These are phyloP conservation scores for Hyles vespertilio DNA, from an alignment of 1,140 invertebrate genomes.

Conservation along the genomic window DNA sequence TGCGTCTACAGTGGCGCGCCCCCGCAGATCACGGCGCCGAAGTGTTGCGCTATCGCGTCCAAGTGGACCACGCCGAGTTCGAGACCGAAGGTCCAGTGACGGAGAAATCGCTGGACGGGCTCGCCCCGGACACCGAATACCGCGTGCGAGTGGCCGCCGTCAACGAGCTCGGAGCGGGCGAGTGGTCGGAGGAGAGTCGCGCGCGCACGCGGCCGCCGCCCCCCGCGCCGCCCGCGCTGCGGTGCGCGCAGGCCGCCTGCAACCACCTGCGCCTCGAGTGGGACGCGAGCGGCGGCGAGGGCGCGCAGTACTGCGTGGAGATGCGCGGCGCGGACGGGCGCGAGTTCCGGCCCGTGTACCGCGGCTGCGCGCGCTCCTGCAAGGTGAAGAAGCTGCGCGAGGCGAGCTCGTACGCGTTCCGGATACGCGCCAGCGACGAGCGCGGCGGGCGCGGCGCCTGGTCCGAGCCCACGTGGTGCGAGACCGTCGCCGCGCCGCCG, in stretches of 20 bases:
- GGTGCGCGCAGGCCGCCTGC: constrained; percentile 83
- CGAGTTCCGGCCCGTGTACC: constrained; percentile 86
- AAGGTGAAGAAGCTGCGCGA: constrained; percentile 90
- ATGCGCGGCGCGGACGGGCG: constrained; percentile 81
- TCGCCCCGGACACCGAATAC: constrained; percentile 78
- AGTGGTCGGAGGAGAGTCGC: constrained; percentile 83
- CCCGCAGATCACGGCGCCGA: constrained; percentile 83
- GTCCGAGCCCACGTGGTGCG: constrained; percentile 81
- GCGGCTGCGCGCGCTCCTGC: constrained; percentile 83
- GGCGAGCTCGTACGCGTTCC: constrained; percentile 85
- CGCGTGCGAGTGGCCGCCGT: constrained; percentile 88
- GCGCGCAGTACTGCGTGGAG: constrained; percentile 86
- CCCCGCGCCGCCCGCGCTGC: constrained; percentile 84
- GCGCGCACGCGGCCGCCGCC: constrained; percentile 85
- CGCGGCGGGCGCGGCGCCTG: constrained; percentile 86
- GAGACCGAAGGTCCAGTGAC: constrained; percentile 76
- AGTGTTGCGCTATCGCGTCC: constrained; percentile 86
- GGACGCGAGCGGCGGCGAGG: constrained; percentile 83
- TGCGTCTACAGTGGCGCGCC: constrained; percentile 83
- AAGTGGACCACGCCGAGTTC: constrained; percentile 80
- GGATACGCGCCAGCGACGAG: constrained; percentile 89
- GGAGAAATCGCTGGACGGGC: constrained; percentile 72
- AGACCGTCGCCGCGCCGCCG: constrained; percentile 80
- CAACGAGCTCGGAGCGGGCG: constrained; percentile 87
- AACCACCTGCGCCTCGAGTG: constrained; percentile 92